Conservation (phyloP, 2,888 invertebrate genomes). For the Campoplex nolae region DNA sequence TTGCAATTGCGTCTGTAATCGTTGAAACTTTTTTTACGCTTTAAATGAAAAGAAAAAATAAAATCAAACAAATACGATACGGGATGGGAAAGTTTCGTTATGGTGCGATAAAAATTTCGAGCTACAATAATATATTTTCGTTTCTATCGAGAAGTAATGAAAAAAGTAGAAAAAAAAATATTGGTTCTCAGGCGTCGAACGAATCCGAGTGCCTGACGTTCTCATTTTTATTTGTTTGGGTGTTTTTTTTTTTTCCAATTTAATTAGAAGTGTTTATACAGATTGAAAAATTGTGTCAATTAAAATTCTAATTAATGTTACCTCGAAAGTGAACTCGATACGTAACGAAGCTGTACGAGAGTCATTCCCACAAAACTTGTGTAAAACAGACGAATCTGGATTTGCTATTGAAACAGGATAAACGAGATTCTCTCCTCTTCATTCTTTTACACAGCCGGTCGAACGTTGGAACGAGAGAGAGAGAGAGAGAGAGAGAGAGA, state of each 20-base stretch:
- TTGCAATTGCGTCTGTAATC: background rate
- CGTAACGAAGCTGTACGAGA: background rate
- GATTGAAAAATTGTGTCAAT: conserved; percentile 1
- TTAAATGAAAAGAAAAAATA: background rate
- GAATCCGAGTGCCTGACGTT: background rate
- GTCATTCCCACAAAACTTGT: conserved; percentile 16
- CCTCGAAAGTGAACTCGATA: background rate
- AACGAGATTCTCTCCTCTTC: conserved; percentile 26
- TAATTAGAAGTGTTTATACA: background rate
- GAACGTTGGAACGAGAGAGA: conserved; percentile 6
- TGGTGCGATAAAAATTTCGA: background rate
- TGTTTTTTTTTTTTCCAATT: background rate
- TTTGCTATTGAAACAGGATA: conserved; percentile 30
- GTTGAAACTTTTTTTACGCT: background rate
- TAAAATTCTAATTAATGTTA: conserved; percentile 4
- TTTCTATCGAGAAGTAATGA: no score
- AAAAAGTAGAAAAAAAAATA: no score
- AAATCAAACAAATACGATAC: background rate
- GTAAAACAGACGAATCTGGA: conserved; percentile 17
- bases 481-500: no score
- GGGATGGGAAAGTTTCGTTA: background rate
- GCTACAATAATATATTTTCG: background rate
- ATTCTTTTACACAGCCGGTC: background rate
- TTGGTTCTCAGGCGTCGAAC: background rate
- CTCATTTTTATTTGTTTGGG: background rate